Base-by-base conservation (phyloP, 2,113 vertebrate genomes). In the Pelobates fuscus region DNA sequence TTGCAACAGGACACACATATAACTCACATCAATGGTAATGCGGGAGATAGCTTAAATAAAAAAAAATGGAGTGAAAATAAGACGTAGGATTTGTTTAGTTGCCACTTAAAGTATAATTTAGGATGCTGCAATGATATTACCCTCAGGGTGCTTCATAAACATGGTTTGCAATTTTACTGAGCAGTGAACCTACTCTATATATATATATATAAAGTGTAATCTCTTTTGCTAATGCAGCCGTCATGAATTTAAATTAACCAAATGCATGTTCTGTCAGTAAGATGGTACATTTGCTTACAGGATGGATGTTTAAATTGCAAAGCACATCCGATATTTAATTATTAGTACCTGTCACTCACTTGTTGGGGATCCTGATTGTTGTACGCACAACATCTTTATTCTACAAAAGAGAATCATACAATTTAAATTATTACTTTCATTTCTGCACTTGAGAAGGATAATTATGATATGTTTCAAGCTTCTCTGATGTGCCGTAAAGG, bases 401-500 rank as follows among this genome's bases (percentile, higher is more conserved):
- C 63, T 76, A 49, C 72, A 76, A 67, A 32, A 29, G 71, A 74
- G 71, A 66, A 74, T 74, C 52, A 67, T 76, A 76, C 52, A 43
- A 76, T 60, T 76, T 76, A 67, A 76, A 67, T 76, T 76, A 76
- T 67, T 76, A 60, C 72, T 76, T 76, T 76, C 49, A 54, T 59
- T 57, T 15, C 14, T 62, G 2, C 20, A 25, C 65, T 81, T 81
- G 61, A 79, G 43, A 79, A 64, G 79, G 52, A 82, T 80, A 83
- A 87, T 87, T 85, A 85, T 70, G 77, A 84, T 71, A 81, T 80
- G 81, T 60, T 83, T 73, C 74, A 71, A 86, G 72, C 81, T 80
- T 43, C 82, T 78, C 80, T 76, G 82, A 84, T 83, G 79, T 74
- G 71, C 78, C 79, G 69, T 78, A 81, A 67, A 86, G 49, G 74